A percentile compares a stretch with the other conserved stretches of the same genome.
phyloP scores from a whole-genome alignment of 2,888 invertebrate species.

The Carterocephalus palaemon region DNA sequence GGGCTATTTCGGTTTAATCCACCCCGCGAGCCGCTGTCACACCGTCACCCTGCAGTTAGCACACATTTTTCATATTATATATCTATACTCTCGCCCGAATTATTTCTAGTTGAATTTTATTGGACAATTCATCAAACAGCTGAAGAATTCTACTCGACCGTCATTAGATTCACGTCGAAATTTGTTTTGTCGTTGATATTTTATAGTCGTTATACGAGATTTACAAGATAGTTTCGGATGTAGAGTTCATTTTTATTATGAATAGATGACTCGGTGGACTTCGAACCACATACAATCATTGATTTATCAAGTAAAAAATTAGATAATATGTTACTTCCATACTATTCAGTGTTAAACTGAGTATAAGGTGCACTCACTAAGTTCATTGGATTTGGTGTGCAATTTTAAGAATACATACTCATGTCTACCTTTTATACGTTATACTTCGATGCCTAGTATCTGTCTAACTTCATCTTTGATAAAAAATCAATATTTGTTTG shows the following conservation, averaged over 20 bases:
- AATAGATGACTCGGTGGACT: too few species aligned
- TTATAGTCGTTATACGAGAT: conserved; percentile 12
- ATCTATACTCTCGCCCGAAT: conserved; percentile 20
- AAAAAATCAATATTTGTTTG: too few species aligned
- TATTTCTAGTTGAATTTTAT: conserved; percentile 29
- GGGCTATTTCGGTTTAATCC: conserved; percentile 73
- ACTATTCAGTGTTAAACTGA: too few species aligned
- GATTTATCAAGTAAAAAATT: too few species aligned
- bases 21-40: conserved; percentile 57
- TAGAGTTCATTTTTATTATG: conserved; percentile 6
- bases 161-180: conserved; percentile 13
- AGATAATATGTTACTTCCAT: too few species aligned
- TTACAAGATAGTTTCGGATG: conserved; percentile 1
- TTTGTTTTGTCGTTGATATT: conserved; percentile 23
- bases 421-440: too few species aligned
- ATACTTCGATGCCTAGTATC: too few species aligned
- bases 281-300: too few species aligned
- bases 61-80: conserved; percentile 41
- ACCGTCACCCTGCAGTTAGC: conserved; percentile 51
- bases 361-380: too few species aligned
- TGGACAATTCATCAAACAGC: conserved; percentile 30
- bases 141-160: conserved; percentile 9
- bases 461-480: too few species aligned
- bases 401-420: too few species aligned
- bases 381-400: too few species aligned